These are phyloP conservation scores for Sparus aurata DNA, from an alignment of 2,797 vertebrate species.

Conservation along the genomic window DNA sequence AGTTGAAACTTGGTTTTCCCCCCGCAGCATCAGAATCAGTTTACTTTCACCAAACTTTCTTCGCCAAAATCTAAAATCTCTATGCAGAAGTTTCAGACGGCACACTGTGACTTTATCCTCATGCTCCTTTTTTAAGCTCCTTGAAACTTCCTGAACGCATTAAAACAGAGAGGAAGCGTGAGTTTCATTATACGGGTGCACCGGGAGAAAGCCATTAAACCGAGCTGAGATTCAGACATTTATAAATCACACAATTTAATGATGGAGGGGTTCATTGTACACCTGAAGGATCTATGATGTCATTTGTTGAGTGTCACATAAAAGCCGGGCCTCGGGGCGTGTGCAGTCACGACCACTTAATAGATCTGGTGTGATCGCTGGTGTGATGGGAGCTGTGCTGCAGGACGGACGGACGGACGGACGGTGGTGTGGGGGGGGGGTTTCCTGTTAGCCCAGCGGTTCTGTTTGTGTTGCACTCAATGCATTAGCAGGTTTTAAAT, in stretches of 20 bases:
- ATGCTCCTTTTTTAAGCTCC: background rate
- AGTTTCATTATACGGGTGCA: constrained; percentile 18
- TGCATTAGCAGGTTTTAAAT: constrained; percentile 52
- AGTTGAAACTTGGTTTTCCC: background rate
- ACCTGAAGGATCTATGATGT: constrained; percentile 56
- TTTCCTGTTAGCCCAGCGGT: constrained; percentile 21
- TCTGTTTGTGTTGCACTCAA: constrained; percentile 48
- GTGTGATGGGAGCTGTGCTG: constrained; percentile 31
- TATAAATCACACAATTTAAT: constrained; percentile 46
- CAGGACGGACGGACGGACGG: constrained; percentile 23
- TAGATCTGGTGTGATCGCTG: constrained; percentile 31
- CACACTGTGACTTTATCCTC: background rate
- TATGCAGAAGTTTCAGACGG: background rate
- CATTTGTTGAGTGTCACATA: constrained; percentile 52
- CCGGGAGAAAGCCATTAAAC: constrained; percentile 15
- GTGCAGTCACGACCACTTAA: constrained; percentile 28
- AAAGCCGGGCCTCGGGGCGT: constrained; percentile 39
- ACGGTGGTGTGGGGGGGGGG: background rate
- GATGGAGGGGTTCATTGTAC: constrained; percentile 38
- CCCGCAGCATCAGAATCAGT: constrained; percentile 7
- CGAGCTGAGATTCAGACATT: constrained; percentile 1
- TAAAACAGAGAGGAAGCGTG: background rate
- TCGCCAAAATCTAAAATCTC: background rate
- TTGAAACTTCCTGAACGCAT: background rate
- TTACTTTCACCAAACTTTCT: constrained; percentile 1